Evolutionary conservation across 2,888 invertebrate genomes (phyloP), one percentile per base, ranked within the genome.

Genomic region (Melieria omissa): DNA sequence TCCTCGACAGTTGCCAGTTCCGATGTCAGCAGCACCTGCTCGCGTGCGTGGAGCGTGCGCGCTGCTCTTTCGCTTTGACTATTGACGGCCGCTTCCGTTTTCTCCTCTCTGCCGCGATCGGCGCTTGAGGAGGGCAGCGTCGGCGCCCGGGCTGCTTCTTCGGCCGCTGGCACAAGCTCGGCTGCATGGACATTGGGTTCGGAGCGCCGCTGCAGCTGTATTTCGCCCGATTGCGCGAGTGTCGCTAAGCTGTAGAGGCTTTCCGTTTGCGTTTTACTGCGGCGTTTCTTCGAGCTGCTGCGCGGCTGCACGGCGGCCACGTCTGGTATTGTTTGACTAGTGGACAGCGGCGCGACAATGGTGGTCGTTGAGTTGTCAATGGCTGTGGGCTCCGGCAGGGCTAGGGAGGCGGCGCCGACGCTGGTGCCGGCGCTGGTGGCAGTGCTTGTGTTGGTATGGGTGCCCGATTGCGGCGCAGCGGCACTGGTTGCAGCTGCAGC

Each of bases 161-260:
- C 61, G 12, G 46, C 58, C 7, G 70, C 73, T 8, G 45, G 67
- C 1, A 49, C 68, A 12, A 54, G 57, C 29, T 71, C 54, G 41
- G 64, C 49, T 60, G 74, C 73, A 73, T 73, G 7, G 49, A 63
- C 68, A 77, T 80, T 79, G 16, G 81, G 77, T 65, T 79, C 81
- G n/a, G 80, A 82, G 49, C 78, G 76, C 67, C 76, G 78, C 63
- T 80, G 79, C 61, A 78, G 65, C 73, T 78, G 79, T 6, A 78
- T 73, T 73, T 79, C 80, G 44, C 79, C 78, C 42, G 75, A 74
- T 72, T 80, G 78, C n/a, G 79, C 79, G 2, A 78, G 74, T 3
- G 78, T 75, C 9, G 78, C 77, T 63, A 81, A 54, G 46, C 83
- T 85, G 62, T 84, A 85, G 62, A 86, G 85, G 74, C 85, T 83